Base-by-base conservation (phyloP, 2,113 vertebrate genomes). In the Dromaius novaehollandiae region DNA sequence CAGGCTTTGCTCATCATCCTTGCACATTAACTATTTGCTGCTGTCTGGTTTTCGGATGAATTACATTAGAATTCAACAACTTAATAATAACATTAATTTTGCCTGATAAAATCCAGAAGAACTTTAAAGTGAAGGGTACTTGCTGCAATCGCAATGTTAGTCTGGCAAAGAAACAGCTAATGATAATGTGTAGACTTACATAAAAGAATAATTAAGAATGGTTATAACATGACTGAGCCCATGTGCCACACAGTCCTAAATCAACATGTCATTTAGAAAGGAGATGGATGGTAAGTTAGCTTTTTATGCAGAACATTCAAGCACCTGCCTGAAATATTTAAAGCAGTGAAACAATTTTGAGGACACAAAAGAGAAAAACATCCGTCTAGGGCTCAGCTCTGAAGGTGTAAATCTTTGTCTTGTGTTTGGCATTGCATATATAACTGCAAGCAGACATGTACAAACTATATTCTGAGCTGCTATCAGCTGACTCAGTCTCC, bases 21-120 rank as follows among this genome's bases (percentile, higher is more conserved):
- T 71, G 28, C 36, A 17, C 53, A 79, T 69, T 88, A 85, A 87
- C 65, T 83, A 42, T 93, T 91, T 75, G 58, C 86, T 89, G 78
- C 55, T 94, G 64, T 55, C 86, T 97, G 24, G 81, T 94, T 93
- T 73, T 60, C 65, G 90, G 76, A 90, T 89, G 30, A 96, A 94
- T 92, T 89, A 82, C n/a, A 36, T 96, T 95, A 94, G 56, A 63
- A 97, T 97, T 96, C 94, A 93, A 91, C 90, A 88, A 77, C 92
- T 96, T 97, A 97, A 94, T 97, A 96, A 96, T 95, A 95, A 91
- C 86, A 90, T 96, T 96, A 90, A 96, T 97, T 98, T 97, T 94
- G 66, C 86, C 84, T 96, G 86, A 85, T 84, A 96, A 77, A 86
- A 95, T 82, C 87, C 82, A 96, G 96, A 96, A 96, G 86, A 97